These are phyloP conservation scores for Coilia nasus DNA, from an alignment of 2,797 vertebrate species.

Conservation along the genomic window DNA sequence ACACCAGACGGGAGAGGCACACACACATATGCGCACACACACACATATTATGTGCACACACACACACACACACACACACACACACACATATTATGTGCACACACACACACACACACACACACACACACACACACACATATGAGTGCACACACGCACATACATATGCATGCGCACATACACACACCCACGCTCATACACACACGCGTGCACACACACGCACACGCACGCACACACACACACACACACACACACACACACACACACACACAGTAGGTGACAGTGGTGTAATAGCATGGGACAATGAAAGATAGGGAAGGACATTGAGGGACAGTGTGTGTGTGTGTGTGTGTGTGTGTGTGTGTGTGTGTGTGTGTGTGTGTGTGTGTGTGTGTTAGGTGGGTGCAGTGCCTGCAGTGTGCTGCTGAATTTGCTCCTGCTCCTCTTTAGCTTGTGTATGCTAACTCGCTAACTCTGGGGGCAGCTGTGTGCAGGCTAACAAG, in stretches of 20 bases:
- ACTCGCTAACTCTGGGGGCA: not conserved
- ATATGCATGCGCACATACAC: too few species aligned
- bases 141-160: too few species aligned
- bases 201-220: too few species aligned
- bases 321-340: not conserved
- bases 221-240: not conserved
- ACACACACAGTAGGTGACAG: not conserved
- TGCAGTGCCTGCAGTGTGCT: too few species aligned
- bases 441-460: not conserved
- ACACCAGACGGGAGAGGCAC: not conserved
- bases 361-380: not conserved
- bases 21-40: not conserved
- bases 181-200: not conserved
- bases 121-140: too few species aligned
- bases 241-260: not conserved
- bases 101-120: too few species aligned
- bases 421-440: not conserved
- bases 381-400: too few species aligned
- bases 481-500: not conserved
- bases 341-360: conserved; percentile 8
- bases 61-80: too few species aligned
- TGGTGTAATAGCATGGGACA: not conserved
- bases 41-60: too few species aligned
- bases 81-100: too few species aligned
- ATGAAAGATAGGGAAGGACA: conserved; percentile 2